Conservation (phyloP, 1,140 invertebrate species). For the Drosophila murphyi region DNA sequence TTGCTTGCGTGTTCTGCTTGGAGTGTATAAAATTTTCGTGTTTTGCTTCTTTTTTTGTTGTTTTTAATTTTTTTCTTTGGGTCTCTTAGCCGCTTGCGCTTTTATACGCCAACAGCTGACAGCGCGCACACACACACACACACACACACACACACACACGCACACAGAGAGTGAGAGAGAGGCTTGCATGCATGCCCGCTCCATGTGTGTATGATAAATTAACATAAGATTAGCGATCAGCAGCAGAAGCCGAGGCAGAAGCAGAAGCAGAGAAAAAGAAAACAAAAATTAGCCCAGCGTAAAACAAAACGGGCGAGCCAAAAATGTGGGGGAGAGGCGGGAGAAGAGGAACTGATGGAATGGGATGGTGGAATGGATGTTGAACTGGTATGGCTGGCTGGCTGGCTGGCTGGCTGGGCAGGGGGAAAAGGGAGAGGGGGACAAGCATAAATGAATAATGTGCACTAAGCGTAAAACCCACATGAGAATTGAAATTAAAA, state of each 20-base stretch:
- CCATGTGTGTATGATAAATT: conserved; percentile 58
- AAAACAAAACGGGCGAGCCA: conserved; percentile 42
- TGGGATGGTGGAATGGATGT: too few species aligned
- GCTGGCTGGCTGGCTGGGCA: neutral
- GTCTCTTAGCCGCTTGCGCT: conserved; percentile 12
- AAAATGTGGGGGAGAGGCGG: neutral
- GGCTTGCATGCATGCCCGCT: conserved; percentile 8
- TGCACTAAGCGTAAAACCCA: conserved; percentile 75
- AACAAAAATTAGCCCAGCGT: conserved; percentile 53
- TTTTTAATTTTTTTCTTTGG: neutral
- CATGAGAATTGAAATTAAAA: conserved; percentile 78
- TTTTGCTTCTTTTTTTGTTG: neutral
- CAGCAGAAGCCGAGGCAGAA: conserved; percentile 33
- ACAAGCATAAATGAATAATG: conserved; percentile 73
- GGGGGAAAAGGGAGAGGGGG: neutral
- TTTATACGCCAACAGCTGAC: conserved; percentile 53
- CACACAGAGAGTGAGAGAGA: neutral
- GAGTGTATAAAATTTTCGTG: conserved; percentile 20
- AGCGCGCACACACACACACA: conserved; percentile 42
- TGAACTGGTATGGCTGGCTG: too few species aligned
- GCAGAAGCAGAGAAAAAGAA: conserved; percentile 19
- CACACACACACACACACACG: conserved; percentile 19
- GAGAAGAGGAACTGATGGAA: neutral
- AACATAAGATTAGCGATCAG: conserved; percentile 70
- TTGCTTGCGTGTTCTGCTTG: conserved; percentile 55